phyloP scores from a whole-genome alignment of 2,888 invertebrate genomes.

The Apodemia mormo region DNA sequence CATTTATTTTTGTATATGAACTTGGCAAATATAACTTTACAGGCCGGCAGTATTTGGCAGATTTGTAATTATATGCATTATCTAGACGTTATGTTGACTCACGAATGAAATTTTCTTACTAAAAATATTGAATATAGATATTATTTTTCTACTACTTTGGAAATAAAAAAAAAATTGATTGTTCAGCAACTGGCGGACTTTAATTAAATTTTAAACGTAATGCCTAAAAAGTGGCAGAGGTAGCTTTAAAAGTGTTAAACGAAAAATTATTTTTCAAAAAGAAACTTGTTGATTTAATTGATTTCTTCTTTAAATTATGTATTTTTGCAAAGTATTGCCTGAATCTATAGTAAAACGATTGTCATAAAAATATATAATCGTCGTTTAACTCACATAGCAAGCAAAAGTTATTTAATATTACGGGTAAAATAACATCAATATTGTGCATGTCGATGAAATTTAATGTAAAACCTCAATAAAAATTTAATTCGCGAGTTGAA shows the following conservation, averaged over 20 bases:
- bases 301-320: no score
- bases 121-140: not conserved
- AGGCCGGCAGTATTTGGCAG: constrained; percentile 36
- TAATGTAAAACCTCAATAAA: not conserved
- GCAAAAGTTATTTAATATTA: no score
- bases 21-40: constrained; percentile 14
- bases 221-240: no score
- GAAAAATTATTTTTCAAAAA: no score
- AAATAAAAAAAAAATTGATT: not conserved
- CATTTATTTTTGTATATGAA: not conserved
- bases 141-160: not conserved
- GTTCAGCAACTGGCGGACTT: not conserved
- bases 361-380: no score
- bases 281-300: no score
- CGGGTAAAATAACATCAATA: no score
- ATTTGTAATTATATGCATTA: constrained; percentile 19
- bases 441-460: no score
- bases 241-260: no score
- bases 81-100: not conserved
- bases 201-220: not conserved
- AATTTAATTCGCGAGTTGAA: not conserved
- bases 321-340: no score
- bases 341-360: no score
- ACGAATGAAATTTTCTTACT: not conserved
- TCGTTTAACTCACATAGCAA: no score